These are phyloP conservation scores for Amphiprion ocellaris DNA, from an alignment of 2,113 vertebrate genomes.

Conservation along the genomic window DNA sequence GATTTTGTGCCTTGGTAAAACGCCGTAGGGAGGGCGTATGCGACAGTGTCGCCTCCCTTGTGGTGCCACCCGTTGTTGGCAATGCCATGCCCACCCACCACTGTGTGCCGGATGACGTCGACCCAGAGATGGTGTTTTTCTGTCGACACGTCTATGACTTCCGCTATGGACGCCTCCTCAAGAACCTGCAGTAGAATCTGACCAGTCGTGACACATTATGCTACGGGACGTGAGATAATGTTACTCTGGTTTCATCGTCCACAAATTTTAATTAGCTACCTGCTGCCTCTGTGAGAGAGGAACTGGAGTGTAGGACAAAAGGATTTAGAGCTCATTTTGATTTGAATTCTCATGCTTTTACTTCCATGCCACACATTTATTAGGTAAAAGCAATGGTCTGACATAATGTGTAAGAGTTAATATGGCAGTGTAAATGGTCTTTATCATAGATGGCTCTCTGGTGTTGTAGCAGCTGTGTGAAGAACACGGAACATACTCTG, in stretches of 20 bases:
- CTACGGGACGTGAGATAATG: slow-evolving; percentile 27
- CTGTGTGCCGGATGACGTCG: slow-evolving; percentile 94
- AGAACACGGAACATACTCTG: slow-evolving; percentile 64
- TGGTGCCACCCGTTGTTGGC: slow-evolving; percentile 92
- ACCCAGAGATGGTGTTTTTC: slow-evolving; percentile 96
- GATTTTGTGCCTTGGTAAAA: slow-evolving; percentile 99
- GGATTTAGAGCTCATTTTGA: slow-evolving; percentile 45
- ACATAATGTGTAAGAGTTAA: slow-evolving; percentile 47
- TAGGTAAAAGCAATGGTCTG: slow-evolving; percentile 48
- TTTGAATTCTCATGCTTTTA: slow-evolving; percentile 47
- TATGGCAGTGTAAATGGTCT: slow-evolving; percentile 53
- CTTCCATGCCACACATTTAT: slow-evolving; percentile 45
- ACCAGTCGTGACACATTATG: slow-evolving; percentile 15
- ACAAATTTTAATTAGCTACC: slow-evolving; percentile 44
- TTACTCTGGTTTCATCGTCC: slow-evolving; percentile 34
- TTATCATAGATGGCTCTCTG: slow-evolving; percentile 51
- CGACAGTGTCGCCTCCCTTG: slow-evolving; percentile 84
- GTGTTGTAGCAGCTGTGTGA: slow-evolving; percentile 67
- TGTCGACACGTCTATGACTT: slow-evolving; percentile 99
- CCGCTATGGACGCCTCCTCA: slow-evolving; percentile 96
- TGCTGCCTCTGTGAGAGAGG: slow-evolving; percentile 55
- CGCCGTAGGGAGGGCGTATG: slow-evolving; percentile 92
- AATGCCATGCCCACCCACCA: slow-evolving; percentile 94
- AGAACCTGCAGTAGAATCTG: slow-evolving; percentile 94
- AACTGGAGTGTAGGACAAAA: slow-evolving; percentile 44